Evolutionary conservation across 2,888 invertebrate genomes (phyloP).

Genomic region (Watsonalla cultraria): DNA sequence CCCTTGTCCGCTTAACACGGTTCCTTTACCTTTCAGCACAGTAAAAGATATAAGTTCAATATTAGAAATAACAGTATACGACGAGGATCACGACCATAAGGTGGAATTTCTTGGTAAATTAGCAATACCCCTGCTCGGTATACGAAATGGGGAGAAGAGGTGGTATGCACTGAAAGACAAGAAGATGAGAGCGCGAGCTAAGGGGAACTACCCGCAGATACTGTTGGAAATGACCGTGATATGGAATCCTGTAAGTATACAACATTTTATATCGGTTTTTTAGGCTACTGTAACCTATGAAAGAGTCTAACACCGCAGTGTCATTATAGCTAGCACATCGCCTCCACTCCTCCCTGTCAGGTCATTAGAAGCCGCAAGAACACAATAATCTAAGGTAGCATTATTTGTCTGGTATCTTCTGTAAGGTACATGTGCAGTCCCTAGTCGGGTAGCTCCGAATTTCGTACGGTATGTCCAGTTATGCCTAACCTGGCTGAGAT

Average conservation of each 20-base stretch:
- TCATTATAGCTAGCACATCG: no score
- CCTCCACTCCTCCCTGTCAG: no score
- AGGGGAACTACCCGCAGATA: constrained; percentile 93
- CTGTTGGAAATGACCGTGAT: constrained; percentile 93
- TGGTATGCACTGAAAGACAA: constrained; percentile 99
- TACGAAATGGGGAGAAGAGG: constrained; percentile 93
- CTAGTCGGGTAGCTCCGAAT: no score
- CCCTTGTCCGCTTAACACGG: no score
- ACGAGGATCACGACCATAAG: constrained; percentile 98
- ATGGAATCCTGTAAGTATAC: constrained; percentile 90
- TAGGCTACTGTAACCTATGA: no score
- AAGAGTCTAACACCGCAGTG: no score
- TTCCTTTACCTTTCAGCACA: constrained; percentile 77
- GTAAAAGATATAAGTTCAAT: constrained; percentile 97
- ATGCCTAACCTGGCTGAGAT: no score
- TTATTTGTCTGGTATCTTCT: no score
- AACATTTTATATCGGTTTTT: neutral
- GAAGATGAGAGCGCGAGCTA: constrained; percentile 92
- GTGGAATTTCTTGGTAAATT: constrained; percentile 98
- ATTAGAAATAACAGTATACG: constrained; percentile 96
- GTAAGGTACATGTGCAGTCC: no score
- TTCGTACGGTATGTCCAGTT: no score
- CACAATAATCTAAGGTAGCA: no score
- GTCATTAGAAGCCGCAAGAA: no score
- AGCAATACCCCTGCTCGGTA: constrained; percentile 90